Base-by-base conservation (phyloP, 2,113 vertebrate genomes). In the rat (Rattus norvegicus) region DNA sequence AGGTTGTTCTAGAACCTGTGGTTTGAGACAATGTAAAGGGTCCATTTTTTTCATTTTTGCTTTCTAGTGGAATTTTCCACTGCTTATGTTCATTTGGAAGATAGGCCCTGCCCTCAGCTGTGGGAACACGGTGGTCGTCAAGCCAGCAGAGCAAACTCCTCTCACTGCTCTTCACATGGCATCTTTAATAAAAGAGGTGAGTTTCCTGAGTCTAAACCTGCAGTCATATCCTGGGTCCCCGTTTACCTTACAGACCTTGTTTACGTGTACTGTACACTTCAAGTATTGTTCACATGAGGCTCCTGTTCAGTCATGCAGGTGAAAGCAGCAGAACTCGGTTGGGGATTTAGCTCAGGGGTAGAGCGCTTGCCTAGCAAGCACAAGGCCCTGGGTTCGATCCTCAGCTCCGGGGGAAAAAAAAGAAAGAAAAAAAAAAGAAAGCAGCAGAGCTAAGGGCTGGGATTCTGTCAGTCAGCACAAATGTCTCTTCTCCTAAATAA, bases 11-110 rank as follows among this genome's bases (percentile, higher is more conserved):
- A 43, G 79, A 20, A 86, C 91, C 43, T 43, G 67, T 79, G 73
- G n/a, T 65, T 94, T 91, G 81, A 39, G 30, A 10, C 43, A 70
- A 54, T 39, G 89, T 69, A 95, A 97, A 94, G 59, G 63, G 3
- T 91, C 69, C 33, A 28, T 75, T 95, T 75, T 75, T 73, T 96
- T 94, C 2, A 49, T 7, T 69, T 1, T 97, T 96, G 24, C 76
- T 90, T 95, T 87, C 83, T 96, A 99, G 99, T 99, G 99, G 99
- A 99, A 99, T 98, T 99, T 99, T 97, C 99, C 99, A 0, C 47
- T 99, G 97, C 88, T 99, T 96, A 99, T 99, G 99, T 98, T 99
- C 79, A 94, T 95, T 24, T 99, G 99, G 99, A 99, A 99, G 98
- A 98, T 99, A 7, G 99, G 98, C 33, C 98, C 99, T 86, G 99